Percentiles rank a stretch among this genome's conserved stretches.
Evolutionary conservation across 2,113 vertebrate species (phyloP).

Genomic region (Mellivora capensis): DNA sequence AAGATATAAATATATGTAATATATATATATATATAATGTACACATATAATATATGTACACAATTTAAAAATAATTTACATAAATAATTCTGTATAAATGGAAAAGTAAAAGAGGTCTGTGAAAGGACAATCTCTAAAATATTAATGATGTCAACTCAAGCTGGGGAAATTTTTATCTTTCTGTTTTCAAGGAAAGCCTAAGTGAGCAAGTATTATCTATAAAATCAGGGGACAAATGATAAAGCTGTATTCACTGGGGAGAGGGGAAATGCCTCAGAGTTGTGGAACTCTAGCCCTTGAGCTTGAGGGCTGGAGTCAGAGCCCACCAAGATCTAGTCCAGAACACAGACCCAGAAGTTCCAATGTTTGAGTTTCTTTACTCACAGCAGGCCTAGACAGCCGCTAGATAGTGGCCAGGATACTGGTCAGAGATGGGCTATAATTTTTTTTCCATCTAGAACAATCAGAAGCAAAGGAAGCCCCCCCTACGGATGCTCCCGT

Average conservation of each 20-base stretch:
- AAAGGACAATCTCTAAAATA: background rate
- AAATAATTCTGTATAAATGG: background rate
- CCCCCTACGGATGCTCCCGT: too few relatives aligned
- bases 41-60: too few relatives aligned
- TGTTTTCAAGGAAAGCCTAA: background rate
- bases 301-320: background rate
- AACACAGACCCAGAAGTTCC: background rate
- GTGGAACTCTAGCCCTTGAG: background rate
- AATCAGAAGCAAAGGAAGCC: background rate
- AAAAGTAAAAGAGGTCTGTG: slow-evolving; percentile 2
- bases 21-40: too few relatives aligned
- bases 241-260: background rate
- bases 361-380: background rate
- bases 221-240: background rate
- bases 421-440: background rate
- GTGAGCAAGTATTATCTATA: background rate
- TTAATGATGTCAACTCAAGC: background rate
- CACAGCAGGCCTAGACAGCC: background rate
- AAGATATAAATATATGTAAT: background rate
- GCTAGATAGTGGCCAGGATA: background rate
- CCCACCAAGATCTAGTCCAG: background rate
- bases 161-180: background rate
- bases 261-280: background rate
- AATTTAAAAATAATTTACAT: background rate
- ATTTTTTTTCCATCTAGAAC: background rate